Evolutionary conservation across 2,113 vertebrate genomes (phyloP).

Genomic region (Cryptotis parvus): DNA sequence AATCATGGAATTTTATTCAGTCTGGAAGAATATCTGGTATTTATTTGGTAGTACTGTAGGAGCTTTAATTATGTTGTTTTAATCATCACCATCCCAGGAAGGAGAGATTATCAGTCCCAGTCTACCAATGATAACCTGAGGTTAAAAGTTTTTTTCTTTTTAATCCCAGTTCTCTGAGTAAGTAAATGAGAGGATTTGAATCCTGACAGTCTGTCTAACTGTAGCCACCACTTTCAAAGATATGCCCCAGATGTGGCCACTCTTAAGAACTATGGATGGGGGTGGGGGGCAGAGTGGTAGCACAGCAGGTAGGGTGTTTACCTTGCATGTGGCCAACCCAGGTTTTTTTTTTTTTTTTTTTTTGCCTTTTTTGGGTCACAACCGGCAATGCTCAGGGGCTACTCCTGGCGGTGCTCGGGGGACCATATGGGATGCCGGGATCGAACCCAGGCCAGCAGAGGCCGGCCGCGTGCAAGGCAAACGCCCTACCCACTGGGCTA

Average conservation of each 20-base stretch:
- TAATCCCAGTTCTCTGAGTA: background rate
- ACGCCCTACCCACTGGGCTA: no score
- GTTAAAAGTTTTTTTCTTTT: background rate
- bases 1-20: slow-evolving; percentile 33
- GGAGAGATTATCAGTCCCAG: background rate
- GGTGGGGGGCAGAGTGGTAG: no score
- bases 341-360: no score
- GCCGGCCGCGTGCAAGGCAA: no score
- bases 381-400: no score
- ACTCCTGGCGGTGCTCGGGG: no score
- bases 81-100: background rate
- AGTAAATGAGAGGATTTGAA: background rate
- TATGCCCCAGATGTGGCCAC: background rate
- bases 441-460: no score
- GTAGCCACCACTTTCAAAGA: background rate
- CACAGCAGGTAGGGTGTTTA: no score
- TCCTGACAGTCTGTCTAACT: background rate
- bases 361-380: no score
- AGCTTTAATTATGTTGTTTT: background rate
- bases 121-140: background rate
- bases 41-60: background rate
- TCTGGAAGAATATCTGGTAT: background rate
- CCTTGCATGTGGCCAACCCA: no score
- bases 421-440: no score
- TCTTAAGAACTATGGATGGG: background rate